Conservation (phyloP, 1,140 invertebrate species). For the Drosophila mauritiana region DNA sequence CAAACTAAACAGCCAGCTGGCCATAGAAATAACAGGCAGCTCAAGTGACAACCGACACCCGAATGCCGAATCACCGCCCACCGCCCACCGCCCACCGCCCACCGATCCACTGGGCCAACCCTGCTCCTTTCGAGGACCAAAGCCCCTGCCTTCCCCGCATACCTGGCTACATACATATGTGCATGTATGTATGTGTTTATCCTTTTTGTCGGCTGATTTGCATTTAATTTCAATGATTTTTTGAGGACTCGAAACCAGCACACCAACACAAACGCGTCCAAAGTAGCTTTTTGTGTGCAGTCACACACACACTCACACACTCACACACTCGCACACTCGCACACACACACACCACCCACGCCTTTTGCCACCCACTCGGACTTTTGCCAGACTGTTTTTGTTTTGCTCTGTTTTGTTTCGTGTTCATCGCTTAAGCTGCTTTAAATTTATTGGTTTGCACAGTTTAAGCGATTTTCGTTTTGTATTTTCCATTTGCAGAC, state of each 20-base stretch:
- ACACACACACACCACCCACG: background rate
- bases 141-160: background rate
- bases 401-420: slow-evolving; percentile 34
- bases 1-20: slow-evolving; percentile 48
- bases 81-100: background rate
- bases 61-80: background rate
- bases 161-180: slow-evolving; percentile 19
- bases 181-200: slow-evolving; percentile 16
- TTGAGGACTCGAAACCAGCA: slow-evolving; percentile 26
- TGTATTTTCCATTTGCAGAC: slow-evolving; percentile 56
- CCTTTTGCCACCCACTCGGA: slow-evolving; percentile 2
- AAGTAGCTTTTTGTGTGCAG: slow-evolving; percentile 37
- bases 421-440: slow-evolving; percentile 71
- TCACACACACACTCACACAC: background rate
- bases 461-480: slow-evolving; percentile 78
- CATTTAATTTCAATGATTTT: slow-evolving; percentile 79
- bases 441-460: slow-evolving; percentile 81
- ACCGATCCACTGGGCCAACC: slow-evolving; percentile 1
- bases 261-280: slow-evolving; percentile 7
- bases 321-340: background rate
- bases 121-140: background rate
- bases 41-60: slow-evolving; percentile 26
- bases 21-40: slow-evolving; percentile 30
- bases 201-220: slow-evolving; percentile 68
- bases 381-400: slow-evolving; percentile 19